Evolutionary conservation across 2,113 vertebrate genomes (phyloP).

Genomic region (Chionodraco myersi): DNA sequence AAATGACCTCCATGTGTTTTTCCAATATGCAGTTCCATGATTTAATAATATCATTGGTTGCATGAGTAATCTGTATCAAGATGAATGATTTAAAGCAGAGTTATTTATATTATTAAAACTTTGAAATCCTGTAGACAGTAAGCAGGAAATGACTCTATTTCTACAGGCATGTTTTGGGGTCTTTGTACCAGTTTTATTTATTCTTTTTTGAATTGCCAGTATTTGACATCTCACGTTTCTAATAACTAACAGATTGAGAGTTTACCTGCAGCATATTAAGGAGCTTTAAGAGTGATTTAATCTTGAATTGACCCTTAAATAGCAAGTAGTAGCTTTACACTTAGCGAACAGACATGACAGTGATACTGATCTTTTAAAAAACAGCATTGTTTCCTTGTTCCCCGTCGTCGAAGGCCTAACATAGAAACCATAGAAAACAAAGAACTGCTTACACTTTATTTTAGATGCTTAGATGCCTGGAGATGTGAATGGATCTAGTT

Average conservation of each 20-base stretch:
- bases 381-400: background rate
- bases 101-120: too few relatives aligned
- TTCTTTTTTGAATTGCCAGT: too few relatives aligned
- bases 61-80: conserved; percentile 5
- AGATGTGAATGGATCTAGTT: background rate
- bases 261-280: too few relatives aligned
- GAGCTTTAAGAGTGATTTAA: background rate
- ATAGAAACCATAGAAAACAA: background rate
- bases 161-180: background rate
- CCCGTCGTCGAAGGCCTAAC: background rate
- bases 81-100: background rate
- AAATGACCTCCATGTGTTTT: conserved; percentile 6
- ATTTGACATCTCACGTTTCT: too few relatives aligned
- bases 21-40: background rate
- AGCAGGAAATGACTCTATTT: conserved; percentile 21
- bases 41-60: conserved; percentile 36
- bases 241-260: too few relatives aligned
- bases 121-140: too few relatives aligned
- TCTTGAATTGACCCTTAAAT: too few relatives aligned
- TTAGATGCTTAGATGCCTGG: background rate
- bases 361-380: background rate
- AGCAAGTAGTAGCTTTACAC: background rate
- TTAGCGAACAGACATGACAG: background rate
- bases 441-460: background rate
- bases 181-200: too few relatives aligned